Percentiles rank a stretch among this genome's conserved stretches.
phyloP scores from a whole-genome alignment of 2,888 invertebrate species.

The Seladonia tumulorum region DNA sequence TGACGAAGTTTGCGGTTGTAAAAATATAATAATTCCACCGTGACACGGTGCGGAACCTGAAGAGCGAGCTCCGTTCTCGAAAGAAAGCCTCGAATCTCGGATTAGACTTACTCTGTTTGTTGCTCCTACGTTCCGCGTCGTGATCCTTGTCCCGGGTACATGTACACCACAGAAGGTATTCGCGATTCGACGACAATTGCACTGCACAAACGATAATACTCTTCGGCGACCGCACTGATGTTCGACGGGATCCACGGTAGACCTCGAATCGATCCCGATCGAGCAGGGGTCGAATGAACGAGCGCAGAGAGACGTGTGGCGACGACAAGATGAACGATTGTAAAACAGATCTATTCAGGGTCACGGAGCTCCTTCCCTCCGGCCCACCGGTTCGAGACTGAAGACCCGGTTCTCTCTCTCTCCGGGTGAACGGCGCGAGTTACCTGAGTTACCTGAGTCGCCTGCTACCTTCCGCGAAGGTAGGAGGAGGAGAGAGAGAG shows the following conservation, averaged over 20 bases:
- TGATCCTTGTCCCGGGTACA: slow-evolving; percentile 65
- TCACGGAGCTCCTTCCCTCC: slow-evolving; percentile 83
- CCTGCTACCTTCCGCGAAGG: slow-evolving; percentile 49
- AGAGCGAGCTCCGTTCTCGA: neutral
- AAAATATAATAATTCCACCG: neutral
- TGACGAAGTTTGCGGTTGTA: neutral
- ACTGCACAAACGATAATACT: slow-evolving; percentile 52
- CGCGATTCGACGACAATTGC: slow-evolving; percentile 49
- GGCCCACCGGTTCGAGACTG: slow-evolving; percentile 83
- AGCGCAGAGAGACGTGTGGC: neutral
- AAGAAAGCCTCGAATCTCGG: neutral
- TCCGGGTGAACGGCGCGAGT: slow-evolving; percentile 77
- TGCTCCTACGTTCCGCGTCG: slow-evolving; percentile 68
- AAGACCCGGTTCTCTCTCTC: slow-evolving; percentile 73
- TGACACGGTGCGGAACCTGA: neutral
- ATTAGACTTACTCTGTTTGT: slow-evolving; percentile 63
- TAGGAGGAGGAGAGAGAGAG: slow-evolving; percentile 43
- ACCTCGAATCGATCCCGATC: neutral
- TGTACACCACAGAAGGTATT: slow-evolving; percentile 62
- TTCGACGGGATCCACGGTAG: neutral
- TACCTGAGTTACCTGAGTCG: slow-evolving; percentile 63
- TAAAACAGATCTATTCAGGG: slow-evolving; percentile 73
- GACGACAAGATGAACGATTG: neutral
- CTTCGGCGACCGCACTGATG: neutral
- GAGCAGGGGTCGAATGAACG: neutral